A percentile compares a stretch with the other conserved stretches of the same genome.
These are phyloP conservation scores for Anarsia innoxiella DNA, from an alignment of 2,888 invertebrate species.

Conservation along the genomic window DNA sequence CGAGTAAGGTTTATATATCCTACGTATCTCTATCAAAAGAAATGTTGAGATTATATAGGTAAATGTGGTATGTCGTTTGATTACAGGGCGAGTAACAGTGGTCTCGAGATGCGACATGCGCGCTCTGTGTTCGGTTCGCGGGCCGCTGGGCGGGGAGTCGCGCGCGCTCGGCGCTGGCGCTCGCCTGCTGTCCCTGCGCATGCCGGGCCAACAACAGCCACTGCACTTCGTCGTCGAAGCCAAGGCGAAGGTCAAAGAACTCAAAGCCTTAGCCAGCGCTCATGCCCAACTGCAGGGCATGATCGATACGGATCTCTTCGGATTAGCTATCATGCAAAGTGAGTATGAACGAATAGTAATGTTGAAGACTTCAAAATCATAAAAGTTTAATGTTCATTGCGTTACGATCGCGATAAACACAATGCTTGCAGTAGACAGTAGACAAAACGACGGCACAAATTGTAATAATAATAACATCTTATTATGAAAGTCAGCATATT, in stretches of 20 bases:
- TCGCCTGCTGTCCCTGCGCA: constrained; percentile 78
- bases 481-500: too few relatives aligned
- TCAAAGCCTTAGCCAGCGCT: constrained; percentile 86
- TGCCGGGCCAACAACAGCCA: constrained; percentile 72
- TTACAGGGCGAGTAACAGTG: constrained; percentile 66
- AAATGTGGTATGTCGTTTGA: too few relatives aligned
- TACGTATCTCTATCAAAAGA: too few relatives aligned
- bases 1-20: too few relatives aligned
- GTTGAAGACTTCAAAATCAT: too few relatives aligned
- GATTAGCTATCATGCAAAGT: constrained; percentile 89
- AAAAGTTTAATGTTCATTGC: too few relatives aligned
- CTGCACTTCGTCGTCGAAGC: constrained; percentile 79
- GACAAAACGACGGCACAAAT: too few relatives aligned
- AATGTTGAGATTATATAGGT: too few relatives aligned
- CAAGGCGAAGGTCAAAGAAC: constrained; percentile 88
- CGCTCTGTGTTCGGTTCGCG: constrained; percentile 88
- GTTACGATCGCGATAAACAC: too few relatives aligned
- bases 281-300: constrained; percentile 88
- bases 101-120: constrained; percentile 79
- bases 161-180: constrained; percentile 78
- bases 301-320: constrained; percentile 90
- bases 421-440: too few relatives aligned
- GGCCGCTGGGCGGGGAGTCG: constrained; percentile 86
- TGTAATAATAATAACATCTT: too few relatives aligned
- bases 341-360: too few relatives aligned